phyloP scores from a whole-genome alignment of 1,140 invertebrate genomes.

The Polypedilum vanderplanki region DNA sequence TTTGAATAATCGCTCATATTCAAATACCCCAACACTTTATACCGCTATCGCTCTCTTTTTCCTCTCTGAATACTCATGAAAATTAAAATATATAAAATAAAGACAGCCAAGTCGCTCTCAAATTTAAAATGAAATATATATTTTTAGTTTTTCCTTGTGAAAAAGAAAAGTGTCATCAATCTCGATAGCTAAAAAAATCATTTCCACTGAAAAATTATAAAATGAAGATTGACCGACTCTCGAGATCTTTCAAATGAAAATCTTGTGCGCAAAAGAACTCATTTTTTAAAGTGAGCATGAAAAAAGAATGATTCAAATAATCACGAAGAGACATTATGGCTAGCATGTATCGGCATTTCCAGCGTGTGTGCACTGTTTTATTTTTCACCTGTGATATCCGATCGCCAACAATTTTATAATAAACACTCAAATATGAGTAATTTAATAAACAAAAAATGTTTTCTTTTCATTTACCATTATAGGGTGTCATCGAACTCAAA shows the following conservation, averaged over 20 bases:
- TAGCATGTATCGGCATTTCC: background rate
- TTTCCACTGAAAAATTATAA: too few species aligned
- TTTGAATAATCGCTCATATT: background rate
- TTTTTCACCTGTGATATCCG: background rate
- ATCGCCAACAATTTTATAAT: background rate
- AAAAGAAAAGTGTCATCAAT: too few species aligned
- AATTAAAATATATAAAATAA: too few species aligned
- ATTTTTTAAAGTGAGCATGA: background rate
- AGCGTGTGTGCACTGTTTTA: background rate
- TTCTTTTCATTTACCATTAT: background rate
- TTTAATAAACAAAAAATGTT: background rate
- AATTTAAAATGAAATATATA: too few species aligned
- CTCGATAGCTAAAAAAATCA: too few species aligned
- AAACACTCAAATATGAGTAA: background rate
- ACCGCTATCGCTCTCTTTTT: background rate
- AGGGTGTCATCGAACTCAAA: background rate
- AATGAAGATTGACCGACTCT: too few species aligned
- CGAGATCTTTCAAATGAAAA: too few species aligned
- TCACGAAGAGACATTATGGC: background rate
- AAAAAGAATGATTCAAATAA: background rate
- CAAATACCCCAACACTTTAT: background rate
- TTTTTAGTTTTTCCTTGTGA: too few species aligned
- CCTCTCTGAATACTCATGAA: background rate
- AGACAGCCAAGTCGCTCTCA: too few species aligned
- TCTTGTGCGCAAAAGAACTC: too few species aligned